Evolutionary conservation across 2,797 vertebrate species (phyloP), one percentile per base, ranked within the genome.

Genomic region (Coilia nasus): DNA sequence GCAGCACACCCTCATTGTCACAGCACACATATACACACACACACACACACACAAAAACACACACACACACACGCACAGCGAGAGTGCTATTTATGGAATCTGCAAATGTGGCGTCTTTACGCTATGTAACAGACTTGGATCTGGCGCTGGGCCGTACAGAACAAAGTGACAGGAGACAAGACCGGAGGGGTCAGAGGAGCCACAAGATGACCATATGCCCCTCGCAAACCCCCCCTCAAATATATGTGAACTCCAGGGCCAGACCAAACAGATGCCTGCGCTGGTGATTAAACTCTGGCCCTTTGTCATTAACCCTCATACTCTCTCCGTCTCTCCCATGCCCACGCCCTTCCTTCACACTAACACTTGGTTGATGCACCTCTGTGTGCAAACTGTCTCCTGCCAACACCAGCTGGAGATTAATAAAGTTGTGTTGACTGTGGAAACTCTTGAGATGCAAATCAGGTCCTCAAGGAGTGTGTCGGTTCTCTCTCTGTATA

Each of bases 381-480:
- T 91, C 84, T 78, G 67, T 41, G 71, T 44, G 35, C 71, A 78
- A 78, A 78, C 31, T 81, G 75, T 1, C 88, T 85, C 88, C 91
- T 46, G 71, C 85, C 87, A 62, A 81, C 59, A 78, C 82, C 87
- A 82, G 84, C 88, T 81, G 82, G 60, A 83, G 56, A 90, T 57
- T 84, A 84, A 86, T 80, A 44, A 80, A 87, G 83, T 81, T 88
- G 41, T 83, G 86, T 84, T 60, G 80, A 88, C 88, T 47, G 83
- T 85, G 84, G 82, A 86, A 86, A 87, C 88, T 87, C 71, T 81
- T 81, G 57, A 89, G 87, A 59, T 83, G 62, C 85, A 91, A 89
- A 90, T 88, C 44, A 92, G 82, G 89, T 86, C 87, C 71, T 78
- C 64, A 67, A 87, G 81, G 67, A 85, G 84, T 82, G 6, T 82